Base-by-base conservation (phyloP, 2,888 invertebrate species). In the Malthinus flaveolus region DNA sequence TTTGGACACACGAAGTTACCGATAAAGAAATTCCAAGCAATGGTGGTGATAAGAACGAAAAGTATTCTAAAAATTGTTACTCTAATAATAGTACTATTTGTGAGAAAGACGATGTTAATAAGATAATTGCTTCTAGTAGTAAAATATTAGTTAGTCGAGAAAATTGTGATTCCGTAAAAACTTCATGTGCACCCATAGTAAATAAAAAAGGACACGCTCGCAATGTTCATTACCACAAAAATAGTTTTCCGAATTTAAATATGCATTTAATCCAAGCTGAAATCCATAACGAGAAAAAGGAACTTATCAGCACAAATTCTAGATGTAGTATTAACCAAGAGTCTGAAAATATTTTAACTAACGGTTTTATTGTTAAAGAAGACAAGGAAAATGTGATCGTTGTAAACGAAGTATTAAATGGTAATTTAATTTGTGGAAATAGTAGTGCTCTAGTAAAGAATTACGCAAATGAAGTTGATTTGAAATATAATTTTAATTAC, bases 1-100 rank as follows among this genome's bases (percentile, higher is more conserved):
- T 76, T 59, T 77, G 77, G 76, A 78, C 76, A 47, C 75, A 76
- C 66, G 75, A 75, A 32, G 61, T 64, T 47, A 72, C 70, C 47
- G 66, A 63, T 58, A 59, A 63, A 39, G 58, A 67, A 51, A 49
- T 49, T 39, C 34, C 49, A 35, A 58, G 37, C 36, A 51, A 49
- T 11, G 39, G 55, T 44, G 46, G 46, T 45, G 51, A 49, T 49
- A 56, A 48, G 53, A 53, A 49, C 32, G 52, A 59, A 23, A 59
- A 56, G 34, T 56, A 53, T 56, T 51, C 36, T 55, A 59, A 55
- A 39, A 42, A 42, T 42, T 42, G 39, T 42, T 42, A 42, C 7
- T 13, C 15, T 42, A 23, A 23, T 42, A 42, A 42, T 7, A 23
- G n/a, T 15, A 42, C 7, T 12, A 32, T 49, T 23, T 37, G 36